Conservation (phyloP, 2,888 invertebrate genomes). For the Drosophila hamatofila region DNA sequence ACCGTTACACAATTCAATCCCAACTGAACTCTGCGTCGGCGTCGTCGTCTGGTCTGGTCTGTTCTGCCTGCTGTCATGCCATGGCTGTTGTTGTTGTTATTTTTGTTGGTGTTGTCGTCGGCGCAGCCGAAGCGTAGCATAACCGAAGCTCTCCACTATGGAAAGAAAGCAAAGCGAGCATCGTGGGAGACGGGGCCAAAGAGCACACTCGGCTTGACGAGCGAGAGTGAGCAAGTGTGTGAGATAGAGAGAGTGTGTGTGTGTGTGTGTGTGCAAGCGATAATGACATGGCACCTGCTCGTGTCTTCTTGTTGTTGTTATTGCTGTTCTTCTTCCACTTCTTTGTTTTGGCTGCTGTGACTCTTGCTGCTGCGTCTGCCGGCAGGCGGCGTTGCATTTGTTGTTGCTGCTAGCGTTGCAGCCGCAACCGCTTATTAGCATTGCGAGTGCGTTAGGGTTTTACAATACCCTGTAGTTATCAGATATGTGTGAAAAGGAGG, state of each 20-base stretch:
- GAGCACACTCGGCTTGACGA: constrained; percentile 17
- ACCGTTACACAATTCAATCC: constrained; percentile 82
- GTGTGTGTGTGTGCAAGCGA: constrained; percentile 27
- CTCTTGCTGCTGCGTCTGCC: constrained; percentile 16
- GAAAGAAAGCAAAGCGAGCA: constrained; percentile 55
- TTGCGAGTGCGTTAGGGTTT: constrained; percentile 51
- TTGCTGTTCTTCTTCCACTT: not conserved
- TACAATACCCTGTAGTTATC: not conserved
- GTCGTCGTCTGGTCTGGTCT: constrained; percentile 46
- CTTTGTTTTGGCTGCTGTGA: constrained; percentile 22
- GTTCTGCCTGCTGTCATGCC: constrained; percentile 40
- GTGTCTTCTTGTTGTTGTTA: constrained; percentile 5
- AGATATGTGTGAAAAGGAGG: not conserved
- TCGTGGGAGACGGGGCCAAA: constrained; percentile 49
- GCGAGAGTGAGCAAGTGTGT: constrained; percentile 12
- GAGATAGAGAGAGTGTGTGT: not conserved
- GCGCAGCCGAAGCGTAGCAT: constrained; percentile 71
- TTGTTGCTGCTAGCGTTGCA: constrained; percentile 7
- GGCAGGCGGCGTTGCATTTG: constrained; percentile 25
- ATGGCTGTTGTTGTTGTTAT: constrained; percentile 22
- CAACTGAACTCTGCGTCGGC: constrained; percentile 77
- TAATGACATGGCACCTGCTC: constrained; percentile 65
- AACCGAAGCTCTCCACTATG: constrained; percentile 56
- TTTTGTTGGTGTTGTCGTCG: constrained; percentile 38
- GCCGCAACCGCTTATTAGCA: constrained; percentile 72